A percentile compares a stretch with the other conserved stretches of the same genome.
These are phyloP conservation scores for Dasyornis broadbenti DNA, from an alignment of 2,113 vertebrate species.

Conservation along the genomic window DNA sequence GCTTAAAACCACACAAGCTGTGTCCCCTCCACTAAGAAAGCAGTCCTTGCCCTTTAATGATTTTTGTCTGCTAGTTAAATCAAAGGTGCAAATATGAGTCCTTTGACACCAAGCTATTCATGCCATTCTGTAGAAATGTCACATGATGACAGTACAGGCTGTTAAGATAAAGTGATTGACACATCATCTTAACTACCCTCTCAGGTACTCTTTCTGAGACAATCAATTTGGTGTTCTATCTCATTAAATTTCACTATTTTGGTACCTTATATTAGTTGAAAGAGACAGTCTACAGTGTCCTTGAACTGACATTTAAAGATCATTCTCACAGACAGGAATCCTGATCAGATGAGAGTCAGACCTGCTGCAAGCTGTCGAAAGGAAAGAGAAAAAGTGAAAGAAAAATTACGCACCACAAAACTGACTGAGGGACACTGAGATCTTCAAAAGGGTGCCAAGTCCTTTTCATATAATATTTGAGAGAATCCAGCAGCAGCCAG, in stretches of 20 bases:
- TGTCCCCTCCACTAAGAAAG: not conserved
- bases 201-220: conserved; percentile 50
- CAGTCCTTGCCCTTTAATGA: conserved; percentile 20
- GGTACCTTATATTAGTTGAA: conserved; percentile 36
- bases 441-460: not conserved
- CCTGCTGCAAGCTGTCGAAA: conserved; percentile 6
- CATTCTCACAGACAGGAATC: conserved; percentile 9
- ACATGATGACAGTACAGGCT: not conserved
- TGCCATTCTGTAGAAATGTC: conserved; percentile 45
- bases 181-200: conserved; percentile 48
- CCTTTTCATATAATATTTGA: not conserved
- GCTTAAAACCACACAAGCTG: not conserved
- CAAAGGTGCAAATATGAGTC: conserved; percentile 15
- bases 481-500: not conserved
- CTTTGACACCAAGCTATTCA: not conserved
- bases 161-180: conserved; percentile 65
- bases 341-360: conserved; percentile 14
- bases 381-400: not conserved
- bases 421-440: not conserved
- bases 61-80: conserved; percentile 41
- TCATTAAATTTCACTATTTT: conserved; percentile 67
- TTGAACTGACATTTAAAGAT: conserved; percentile 56
- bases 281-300: conserved; percentile 30
- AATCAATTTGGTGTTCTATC: conserved; percentile 61
- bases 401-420: not conserved